Evolutionary conservation across 2,113 vertebrate genomes (phyloP).

Genomic region (Cryptomyrus ogoouensis): DNA sequence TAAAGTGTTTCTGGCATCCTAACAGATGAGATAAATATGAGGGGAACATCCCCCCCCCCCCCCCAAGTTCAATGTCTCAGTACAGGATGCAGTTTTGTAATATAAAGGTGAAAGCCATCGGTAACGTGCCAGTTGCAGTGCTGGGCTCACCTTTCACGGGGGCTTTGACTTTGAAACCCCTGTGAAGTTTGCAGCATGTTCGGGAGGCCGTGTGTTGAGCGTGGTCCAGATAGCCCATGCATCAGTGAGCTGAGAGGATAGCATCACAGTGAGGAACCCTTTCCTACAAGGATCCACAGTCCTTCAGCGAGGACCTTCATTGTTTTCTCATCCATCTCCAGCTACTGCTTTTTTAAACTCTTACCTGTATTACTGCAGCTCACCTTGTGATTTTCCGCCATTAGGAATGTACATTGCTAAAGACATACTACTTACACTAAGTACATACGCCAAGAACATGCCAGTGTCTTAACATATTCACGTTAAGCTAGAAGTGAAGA

Average conservation of each 20-base stretch:
- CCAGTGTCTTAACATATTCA: neutral
- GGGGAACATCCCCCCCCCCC: neutral
- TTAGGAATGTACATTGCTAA: neutral
- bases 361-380: constrained; percentile 35
- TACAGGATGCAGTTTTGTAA: neutral
- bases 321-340: constrained; percentile 8
- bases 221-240: constrained; percentile 17
- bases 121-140: neutral
- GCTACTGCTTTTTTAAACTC: neutral
- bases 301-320: constrained; percentile 26
- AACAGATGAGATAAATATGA: neutral
- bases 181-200: constrained; percentile 10
- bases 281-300: constrained; percentile 17
- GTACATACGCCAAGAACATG: neutral
- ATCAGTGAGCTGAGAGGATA: constrained; percentile 14
- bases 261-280: constrained; percentile 29
- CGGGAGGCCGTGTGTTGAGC: neutral
- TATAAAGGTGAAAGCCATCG: neutral
- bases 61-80: neutral
- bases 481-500: neutral
- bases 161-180: constrained; percentile 16
- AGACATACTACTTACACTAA: neutral
- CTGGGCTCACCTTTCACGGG: neutral
- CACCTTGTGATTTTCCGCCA: neutral
- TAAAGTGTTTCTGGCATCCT: neutral